Conservation (phyloP, 1,140 invertebrate species). For the Formica selysi region DNA sequence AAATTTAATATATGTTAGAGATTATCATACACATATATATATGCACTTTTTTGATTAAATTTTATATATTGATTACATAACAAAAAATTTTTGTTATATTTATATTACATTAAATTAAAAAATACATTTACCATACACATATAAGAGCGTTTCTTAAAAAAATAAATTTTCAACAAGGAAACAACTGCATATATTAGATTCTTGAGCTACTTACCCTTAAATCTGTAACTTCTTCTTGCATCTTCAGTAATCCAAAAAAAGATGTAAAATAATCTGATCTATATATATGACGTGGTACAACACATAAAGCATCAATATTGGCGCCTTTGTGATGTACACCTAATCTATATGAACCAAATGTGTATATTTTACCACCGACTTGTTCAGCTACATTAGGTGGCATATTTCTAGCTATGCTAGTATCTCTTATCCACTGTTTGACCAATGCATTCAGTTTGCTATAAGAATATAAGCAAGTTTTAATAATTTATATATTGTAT, state of each 20-base stretch:
- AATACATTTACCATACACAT: not conserved
- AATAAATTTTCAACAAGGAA: constrained; percentile 40
- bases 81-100: too few relatives aligned
- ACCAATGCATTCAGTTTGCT: constrained; percentile 95
- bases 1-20: not conserved
- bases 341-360: constrained; percentile 98
- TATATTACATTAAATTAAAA: not conserved
- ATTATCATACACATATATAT: not conserved
- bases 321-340: constrained; percentile 98
- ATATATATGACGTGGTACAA: constrained; percentile 98
- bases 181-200: not conserved
- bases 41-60: not conserved
- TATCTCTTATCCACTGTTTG: constrained; percentile 96
- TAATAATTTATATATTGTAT: not conserved
- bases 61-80: not conserved
- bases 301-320: constrained; percentile 99
- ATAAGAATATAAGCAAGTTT: constrained; percentile 70
- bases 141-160: not conserved
- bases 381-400: constrained; percentile 94
- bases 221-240: constrained; percentile 95
- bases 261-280: constrained; percentile 97
- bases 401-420: constrained; percentile 96
- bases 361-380: constrained; percentile 99
- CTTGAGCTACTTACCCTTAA: constrained; percentile 88
- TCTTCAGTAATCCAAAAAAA: constrained; percentile 96